These are phyloP conservation scores for Neodontobutis hainanensis DNA, from an alignment of 2,113 vertebrate species.

Conservation along the genomic window DNA sequence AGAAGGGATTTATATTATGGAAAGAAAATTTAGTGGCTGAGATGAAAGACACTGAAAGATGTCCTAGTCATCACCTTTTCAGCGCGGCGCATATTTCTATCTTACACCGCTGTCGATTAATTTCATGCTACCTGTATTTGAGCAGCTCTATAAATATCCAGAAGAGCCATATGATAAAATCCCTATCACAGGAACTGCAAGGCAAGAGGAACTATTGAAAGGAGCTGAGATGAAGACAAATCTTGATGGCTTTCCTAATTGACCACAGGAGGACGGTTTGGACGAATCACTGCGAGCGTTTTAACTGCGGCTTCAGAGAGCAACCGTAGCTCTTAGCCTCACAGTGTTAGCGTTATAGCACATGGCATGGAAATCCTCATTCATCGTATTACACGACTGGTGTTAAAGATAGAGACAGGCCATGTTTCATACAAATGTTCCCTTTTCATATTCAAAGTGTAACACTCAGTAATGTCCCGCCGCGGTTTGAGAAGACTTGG, in stretches of 20 bases:
- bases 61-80: slow-evolving; percentile 55
- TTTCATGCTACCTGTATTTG: slow-evolving; percentile 55
- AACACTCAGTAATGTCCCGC: slow-evolving; percentile 18
- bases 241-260: slow-evolving; percentile 65
- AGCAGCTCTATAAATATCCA: slow-evolving; percentile 67
- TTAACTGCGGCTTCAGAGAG: slow-evolving; percentile 33
- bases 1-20: slow-evolving; percentile 22
- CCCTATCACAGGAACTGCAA: slow-evolving; percentile 45
- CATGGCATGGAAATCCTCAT: slow-evolving; percentile 48
- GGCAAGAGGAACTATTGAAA: slow-evolving; percentile 51
- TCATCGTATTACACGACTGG: slow-evolving; percentile 37
- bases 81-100: slow-evolving; percentile 26
- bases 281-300: slow-evolving; percentile 38
- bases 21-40: slow-evolving; percentile 26
- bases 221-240: slow-evolving; percentile 65
- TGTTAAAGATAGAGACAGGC: slow-evolving; percentile 18
- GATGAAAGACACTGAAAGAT: slow-evolving; percentile 45
- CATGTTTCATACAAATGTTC: slow-evolving; percentile 44
- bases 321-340: slow-evolving; percentile 32
- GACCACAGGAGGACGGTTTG: slow-evolving; percentile 44
- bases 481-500: slow-evolving; percentile 17
- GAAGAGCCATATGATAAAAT: slow-evolving; percentile 54
- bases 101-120: slow-evolving; percentile 42
- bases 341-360: slow-evolving; percentile 37
- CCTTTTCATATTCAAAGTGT: slow-evolving; percentile 28